These are phyloP conservation scores for Sarcoramphus papa DNA, from an alignment of 2,797 vertebrate genomes.

Conservation along the genomic window DNA sequence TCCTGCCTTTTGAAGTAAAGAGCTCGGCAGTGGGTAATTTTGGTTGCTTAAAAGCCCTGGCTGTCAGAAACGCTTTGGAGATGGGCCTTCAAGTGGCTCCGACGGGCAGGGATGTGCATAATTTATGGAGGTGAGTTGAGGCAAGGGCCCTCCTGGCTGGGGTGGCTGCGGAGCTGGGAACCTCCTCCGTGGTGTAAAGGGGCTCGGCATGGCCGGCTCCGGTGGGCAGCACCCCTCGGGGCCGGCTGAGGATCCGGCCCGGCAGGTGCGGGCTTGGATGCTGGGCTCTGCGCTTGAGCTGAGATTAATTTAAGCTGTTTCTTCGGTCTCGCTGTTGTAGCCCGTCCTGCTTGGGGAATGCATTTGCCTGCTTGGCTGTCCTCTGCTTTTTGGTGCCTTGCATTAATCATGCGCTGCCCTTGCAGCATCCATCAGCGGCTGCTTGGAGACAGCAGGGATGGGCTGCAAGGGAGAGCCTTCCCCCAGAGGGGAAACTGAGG, in stretches of 20 bases:
- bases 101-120: constrained; percentile 21
- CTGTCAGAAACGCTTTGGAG: constrained; percentile 66
- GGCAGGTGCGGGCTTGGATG: neutral
- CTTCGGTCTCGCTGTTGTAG: neutral
- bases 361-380: neutral
- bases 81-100: constrained; percentile 44
- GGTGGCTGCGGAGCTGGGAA: neutral
- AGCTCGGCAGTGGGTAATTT: constrained; percentile 22
- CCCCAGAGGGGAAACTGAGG: constrained; percentile 17
- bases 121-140: constrained; percentile 56
- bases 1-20: neutral
- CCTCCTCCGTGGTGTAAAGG: neutral
- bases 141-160: neutral
- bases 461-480: neutral
- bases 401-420: constrained; percentile 20
- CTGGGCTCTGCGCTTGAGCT: neutral
- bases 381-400: constrained; percentile 30
- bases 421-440: neutral
- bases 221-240: neutral
- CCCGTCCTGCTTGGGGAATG: constrained; percentile 30
- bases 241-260: neutral
- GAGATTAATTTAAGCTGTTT: constrained; percentile 2
- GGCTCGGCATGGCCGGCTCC: accelerated
- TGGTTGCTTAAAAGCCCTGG: constrained; percentile 58
- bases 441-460: neutral